Percentiles rank a stretch among this genome's conserved stretches.
Conservation (phyloP, 2,797 vertebrate genomes). For the Octomys mimax region DNA sequence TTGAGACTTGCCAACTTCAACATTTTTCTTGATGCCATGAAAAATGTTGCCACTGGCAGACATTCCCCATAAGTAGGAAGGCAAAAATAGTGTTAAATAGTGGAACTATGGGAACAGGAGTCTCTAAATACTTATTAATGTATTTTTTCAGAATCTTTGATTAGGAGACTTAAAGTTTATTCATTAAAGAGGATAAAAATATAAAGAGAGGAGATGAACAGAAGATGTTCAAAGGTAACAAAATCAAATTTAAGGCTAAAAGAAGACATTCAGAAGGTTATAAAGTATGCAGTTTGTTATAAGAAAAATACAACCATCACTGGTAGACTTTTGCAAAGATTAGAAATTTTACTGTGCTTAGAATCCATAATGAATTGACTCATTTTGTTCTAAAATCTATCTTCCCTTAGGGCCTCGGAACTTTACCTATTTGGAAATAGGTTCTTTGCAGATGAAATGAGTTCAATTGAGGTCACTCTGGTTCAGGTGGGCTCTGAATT, state of each 20-base stretch:
- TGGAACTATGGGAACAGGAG: not conserved
- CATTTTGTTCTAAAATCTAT: not conserved
- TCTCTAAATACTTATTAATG: constrained; percentile 59
- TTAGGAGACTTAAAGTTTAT: constrained; percentile 26
- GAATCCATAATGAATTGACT: not conserved
- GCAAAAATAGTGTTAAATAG: constrained; percentile 54
- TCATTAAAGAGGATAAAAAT: not conserved
- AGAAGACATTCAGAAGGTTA: not conserved
- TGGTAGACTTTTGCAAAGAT: constrained; percentile 1
- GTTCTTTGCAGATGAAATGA: not conserved
- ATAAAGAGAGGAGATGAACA: not conserved
- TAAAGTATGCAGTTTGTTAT: not conserved
- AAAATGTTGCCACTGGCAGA: constrained; percentile 66
- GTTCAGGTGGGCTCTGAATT: not conserved
- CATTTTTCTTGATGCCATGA: constrained; percentile 69
- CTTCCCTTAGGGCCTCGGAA: not conserved
- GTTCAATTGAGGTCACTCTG: not conserved
- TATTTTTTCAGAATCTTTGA: constrained; percentile 47
- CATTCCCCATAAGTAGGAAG: constrained; percentile 12
- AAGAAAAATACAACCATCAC: not conserved
- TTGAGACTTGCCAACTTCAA: constrained; percentile 71
- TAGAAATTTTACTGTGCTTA: constrained; percentile 37
- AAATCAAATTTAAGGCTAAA: not conserved
- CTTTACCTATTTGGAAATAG: not conserved
- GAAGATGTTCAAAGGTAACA: constrained; percentile 2